These are phyloP conservation scores for Antennarius maculatus DNA, from an alignment of 2,797 vertebrate genomes.

Conservation along the genomic window DNA sequence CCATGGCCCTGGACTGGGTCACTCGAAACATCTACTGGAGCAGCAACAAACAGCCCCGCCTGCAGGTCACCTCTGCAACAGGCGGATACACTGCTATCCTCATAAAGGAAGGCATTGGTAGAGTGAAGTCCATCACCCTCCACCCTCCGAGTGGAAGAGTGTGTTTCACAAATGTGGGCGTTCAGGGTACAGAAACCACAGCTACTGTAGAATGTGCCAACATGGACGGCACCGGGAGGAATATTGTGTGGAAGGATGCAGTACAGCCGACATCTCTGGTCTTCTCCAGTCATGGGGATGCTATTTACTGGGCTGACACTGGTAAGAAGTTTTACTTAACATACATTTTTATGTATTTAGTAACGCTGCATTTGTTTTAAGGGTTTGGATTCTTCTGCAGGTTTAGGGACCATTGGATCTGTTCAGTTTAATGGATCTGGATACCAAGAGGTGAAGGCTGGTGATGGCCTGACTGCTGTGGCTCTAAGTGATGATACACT, in stretches of 20 bases:
- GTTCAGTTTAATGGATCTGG: slow-evolving; percentile 77
- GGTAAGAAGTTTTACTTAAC: slow-evolving; percentile 67
- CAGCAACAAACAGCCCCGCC: slow-evolving; percentile 70
- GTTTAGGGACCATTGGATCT: slow-evolving; percentile 61
- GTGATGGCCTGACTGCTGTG: slow-evolving; percentile 78
- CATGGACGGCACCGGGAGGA: slow-evolving; percentile 85
- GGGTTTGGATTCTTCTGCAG: slow-evolving; percentile 39
- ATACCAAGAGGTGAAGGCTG: slow-evolving; percentile 78
- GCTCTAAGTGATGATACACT: slow-evolving; percentile 77
- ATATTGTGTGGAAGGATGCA: slow-evolving; percentile 80
- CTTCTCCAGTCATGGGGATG: slow-evolving; percentile 77
- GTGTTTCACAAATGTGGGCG: slow-evolving; percentile 82
- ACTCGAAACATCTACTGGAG: slow-evolving; percentile 91
- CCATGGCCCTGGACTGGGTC: slow-evolving; percentile 89
- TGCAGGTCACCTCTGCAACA: slow-evolving; percentile 79
- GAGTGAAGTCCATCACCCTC: slow-evolving; percentile 77
- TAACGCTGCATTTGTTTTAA: neutral
- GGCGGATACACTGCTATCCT: slow-evolving; percentile 76
- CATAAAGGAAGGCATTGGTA: slow-evolving; percentile 72
- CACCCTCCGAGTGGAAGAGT: slow-evolving; percentile 81
- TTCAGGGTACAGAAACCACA: rapidly evolving
- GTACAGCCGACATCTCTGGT: slow-evolving; percentile 79
- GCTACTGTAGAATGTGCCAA: slow-evolving; percentile 82
- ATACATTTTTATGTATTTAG: neutral
- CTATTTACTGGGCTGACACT: slow-evolving; percentile 88